Conservation (phyloP, 2,888 invertebrate species). For the Psylliodes chrysocephalus region DNA sequence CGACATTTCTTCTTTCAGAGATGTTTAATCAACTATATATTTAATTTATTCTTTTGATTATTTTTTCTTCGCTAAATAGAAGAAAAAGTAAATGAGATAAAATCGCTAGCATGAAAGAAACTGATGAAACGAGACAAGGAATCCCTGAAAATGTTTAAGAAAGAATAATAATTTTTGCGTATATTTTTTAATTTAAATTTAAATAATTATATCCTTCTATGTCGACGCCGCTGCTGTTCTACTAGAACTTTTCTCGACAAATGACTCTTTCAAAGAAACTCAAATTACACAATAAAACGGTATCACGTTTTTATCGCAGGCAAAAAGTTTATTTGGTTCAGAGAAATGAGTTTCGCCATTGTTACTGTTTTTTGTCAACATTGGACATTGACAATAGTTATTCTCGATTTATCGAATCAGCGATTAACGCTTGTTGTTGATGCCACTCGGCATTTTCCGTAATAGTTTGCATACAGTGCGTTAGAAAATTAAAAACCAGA, state of each 20-base stretch:
- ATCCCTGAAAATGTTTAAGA: too few relatives aligned
- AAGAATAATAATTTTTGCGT: too few relatives aligned
- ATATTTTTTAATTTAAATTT: too few relatives aligned
- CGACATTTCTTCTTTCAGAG: too few relatives aligned
- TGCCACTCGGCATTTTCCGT: conserved; percentile 16
- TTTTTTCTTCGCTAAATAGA: too few relatives aligned
- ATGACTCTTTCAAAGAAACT: conserved; percentile 20
- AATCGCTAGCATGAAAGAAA: too few relatives aligned
- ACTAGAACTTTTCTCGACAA: conserved; percentile 20
- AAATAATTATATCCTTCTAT: too few relatives aligned
- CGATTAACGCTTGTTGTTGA: conserved; percentile 19
- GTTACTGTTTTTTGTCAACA: conserved; percentile 12
- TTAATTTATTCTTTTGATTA: too few relatives aligned
- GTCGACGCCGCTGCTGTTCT: background rate
- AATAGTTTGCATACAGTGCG: background rate
- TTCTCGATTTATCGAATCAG: conserved; percentile 27
- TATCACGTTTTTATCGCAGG: conserved; percentile 18
- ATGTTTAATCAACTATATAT: too few relatives aligned
- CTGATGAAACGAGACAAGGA: too few relatives aligned
- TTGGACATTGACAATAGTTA: conserved; percentile 6
- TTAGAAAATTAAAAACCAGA: background rate
- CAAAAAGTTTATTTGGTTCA: conserved; percentile 29
- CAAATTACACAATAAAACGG: conserved; percentile 30
- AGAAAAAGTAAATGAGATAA: too few relatives aligned
- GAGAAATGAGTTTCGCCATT: conserved; percentile 30